These are phyloP conservation scores for Anhinga rufa DNA, from an alignment of 2,113 vertebrate genomes.

Conservation along the genomic window DNA sequence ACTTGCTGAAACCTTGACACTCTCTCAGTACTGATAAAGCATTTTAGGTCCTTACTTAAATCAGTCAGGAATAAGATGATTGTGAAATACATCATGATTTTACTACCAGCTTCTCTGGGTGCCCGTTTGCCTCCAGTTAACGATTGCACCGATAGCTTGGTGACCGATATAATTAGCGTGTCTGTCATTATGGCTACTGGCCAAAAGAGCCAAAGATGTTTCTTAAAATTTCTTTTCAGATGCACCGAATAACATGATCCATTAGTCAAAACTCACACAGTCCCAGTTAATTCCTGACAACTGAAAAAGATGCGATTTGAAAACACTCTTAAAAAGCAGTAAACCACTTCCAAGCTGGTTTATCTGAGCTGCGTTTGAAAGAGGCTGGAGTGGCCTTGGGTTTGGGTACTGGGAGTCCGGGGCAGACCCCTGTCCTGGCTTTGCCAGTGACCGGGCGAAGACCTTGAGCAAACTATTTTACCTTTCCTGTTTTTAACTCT, in stretches of 20 bases:
- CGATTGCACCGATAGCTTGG: not conserved
- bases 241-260: not conserved
- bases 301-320: not conserved
- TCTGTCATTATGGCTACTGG: constrained; percentile 16
- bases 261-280: constrained; percentile 19
- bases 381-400: not conserved
- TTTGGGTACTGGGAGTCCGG: not conserved
- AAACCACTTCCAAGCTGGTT: not conserved
- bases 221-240: not conserved
- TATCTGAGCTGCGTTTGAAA: not conserved
- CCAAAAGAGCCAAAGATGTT: constrained; percentile 32
- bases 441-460: rapidly evolving
- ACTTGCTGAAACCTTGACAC: constrained; percentile 12
- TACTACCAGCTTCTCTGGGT: constrained; percentile 42
- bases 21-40: not conserved
- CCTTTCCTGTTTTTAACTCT: not conserved
- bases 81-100: constrained; percentile 55
- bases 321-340: not conserved
- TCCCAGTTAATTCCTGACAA: not conserved
- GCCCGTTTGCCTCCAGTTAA: constrained; percentile 49
- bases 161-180: constrained; percentile 47
- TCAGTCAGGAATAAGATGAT: constrained; percentile 43
- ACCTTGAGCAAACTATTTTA: not conserved
- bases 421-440: not conserved
- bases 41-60: constrained; percentile 18